A percentile compares a stretch with the other conserved stretches of the same genome.
These are phyloP conservation scores for Aphaenogaster ashmeadi DNA, from an alignment of 1,140 invertebrate genomes.

Conservation along the genomic window DNA sequence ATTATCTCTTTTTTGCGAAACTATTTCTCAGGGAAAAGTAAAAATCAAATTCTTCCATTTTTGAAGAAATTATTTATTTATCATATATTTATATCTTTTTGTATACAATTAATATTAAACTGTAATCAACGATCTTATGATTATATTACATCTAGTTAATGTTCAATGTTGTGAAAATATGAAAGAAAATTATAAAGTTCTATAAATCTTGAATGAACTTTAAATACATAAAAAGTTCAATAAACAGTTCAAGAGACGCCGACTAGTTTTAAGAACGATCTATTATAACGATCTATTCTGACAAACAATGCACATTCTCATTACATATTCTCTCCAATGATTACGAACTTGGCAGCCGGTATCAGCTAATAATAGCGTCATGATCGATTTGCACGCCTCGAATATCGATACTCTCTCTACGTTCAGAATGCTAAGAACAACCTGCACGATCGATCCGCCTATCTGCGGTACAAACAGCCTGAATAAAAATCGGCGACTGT, in stretches of 20 bases:
- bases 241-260: neutral
- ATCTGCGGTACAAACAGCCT: slow-evolving; percentile 33
- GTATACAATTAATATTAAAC: neutral
- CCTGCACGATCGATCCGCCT: slow-evolving; percentile 26
- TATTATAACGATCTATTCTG: neutral
- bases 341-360: neutral
- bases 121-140: neutral
- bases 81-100: neutral
- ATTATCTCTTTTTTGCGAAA: neutral
- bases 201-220: neutral
- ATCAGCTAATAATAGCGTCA: slow-evolving; percentile 6
- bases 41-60: neutral
- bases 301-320: neutral
- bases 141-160: neutral
- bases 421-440: neutral
- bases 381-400: neutral
- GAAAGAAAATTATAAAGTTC: neutral
- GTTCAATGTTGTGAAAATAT: neutral
- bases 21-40: neutral
- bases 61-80: neutral
- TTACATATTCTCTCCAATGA: slow-evolving; percentile 2
- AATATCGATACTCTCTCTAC: neutral
- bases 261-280: neutral
- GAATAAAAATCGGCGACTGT: slow-evolving; percentile 59
- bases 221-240: neutral